Conservation (phyloP, 2,888 invertebrate species). For the Notodonta ziczac region DNA sequence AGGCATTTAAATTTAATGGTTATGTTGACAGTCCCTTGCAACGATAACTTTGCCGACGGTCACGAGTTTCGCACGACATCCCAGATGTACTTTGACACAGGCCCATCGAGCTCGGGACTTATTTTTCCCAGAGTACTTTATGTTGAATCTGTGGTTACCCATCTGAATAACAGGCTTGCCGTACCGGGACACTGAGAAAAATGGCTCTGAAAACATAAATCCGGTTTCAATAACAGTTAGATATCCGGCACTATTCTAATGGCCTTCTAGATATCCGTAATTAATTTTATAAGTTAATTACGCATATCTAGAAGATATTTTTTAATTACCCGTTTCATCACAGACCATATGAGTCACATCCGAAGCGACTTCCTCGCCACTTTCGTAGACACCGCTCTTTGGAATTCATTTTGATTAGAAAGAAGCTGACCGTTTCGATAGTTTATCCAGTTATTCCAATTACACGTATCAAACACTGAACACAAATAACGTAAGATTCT, state of each 20-base stretch:
- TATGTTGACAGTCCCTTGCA: constrained; percentile 13
- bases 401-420: too few species aligned
- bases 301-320: too few species aligned
- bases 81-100: constrained; percentile 17
- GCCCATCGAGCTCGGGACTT: constrained; percentile 11
- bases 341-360: too few species aligned
- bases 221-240: constrained; percentile 15
- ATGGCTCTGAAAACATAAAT: constrained; percentile 17
- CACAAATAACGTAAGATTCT: too few species aligned
- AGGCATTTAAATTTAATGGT: constrained; percentile 16
- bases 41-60: constrained; percentile 17
- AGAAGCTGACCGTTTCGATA: too few species aligned
- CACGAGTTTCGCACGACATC: constrained; percentile 18
- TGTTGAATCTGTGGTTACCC: constrained; percentile 27
- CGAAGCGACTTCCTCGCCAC: too few species aligned
- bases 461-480: too few species aligned
- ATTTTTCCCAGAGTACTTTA: constrained; percentile 8
- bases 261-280: too few species aligned
- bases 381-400: too few species aligned
- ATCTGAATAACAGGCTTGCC: constrained; percentile 46
- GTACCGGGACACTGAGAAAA: constrained; percentile 16
- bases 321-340: too few species aligned
- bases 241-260: too few species aligned
- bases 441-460: too few species aligned
- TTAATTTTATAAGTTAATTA: background rate